Base-by-base conservation (phyloP, 2,888 invertebrate species). In the Andricus quercusramuli region DNA sequence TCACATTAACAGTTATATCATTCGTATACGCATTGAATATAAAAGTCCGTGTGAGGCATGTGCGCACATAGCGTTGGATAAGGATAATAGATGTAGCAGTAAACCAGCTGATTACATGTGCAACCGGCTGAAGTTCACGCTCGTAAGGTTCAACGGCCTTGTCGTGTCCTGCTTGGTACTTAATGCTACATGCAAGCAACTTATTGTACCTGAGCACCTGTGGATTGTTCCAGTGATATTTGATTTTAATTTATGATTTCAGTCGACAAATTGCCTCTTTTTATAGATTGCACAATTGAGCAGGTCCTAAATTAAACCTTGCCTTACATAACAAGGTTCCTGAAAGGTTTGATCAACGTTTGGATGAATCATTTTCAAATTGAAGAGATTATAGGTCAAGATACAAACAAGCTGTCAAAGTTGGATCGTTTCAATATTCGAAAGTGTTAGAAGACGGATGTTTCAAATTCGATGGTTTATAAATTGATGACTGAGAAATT, bases 81-180 rank as follows among this genome's bases (percentile, higher is more conserved):
- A 74, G 70, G 51, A 47, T 74, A 74, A 74, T 74, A 29, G 51
- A 67, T 74, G 70, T 77, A 64, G 77, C 64, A 59, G 77, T 77
- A 77, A 29, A 64, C 51, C 74, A 83, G 84, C 79, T 84, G 89
- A 89, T 88, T 83, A 82, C 81, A 79, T 83, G 85, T 81, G 82
- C 84, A 82, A 79, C 79, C 77, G 32, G 51, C 25, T 83, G 80
- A 84, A 84, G 84, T 84, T 84, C 84, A 83, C 79, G 83, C 82
- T 84, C 83, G 77, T 79, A 81, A 81, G 80, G 84, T 84, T 84
- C 84, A 84, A 82, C 78, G 83, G 78, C 65, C 78, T 79, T 56
- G 62, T 59, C 78, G 22, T 74, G 74, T 74, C 56, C 74, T 74
- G 51, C 47, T 22, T 74, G 70, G 51, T 44, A 70, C 29, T 70